phyloP scores from a whole-genome alignment of 2,113 vertebrate species.

The Panthera leo region DNA sequence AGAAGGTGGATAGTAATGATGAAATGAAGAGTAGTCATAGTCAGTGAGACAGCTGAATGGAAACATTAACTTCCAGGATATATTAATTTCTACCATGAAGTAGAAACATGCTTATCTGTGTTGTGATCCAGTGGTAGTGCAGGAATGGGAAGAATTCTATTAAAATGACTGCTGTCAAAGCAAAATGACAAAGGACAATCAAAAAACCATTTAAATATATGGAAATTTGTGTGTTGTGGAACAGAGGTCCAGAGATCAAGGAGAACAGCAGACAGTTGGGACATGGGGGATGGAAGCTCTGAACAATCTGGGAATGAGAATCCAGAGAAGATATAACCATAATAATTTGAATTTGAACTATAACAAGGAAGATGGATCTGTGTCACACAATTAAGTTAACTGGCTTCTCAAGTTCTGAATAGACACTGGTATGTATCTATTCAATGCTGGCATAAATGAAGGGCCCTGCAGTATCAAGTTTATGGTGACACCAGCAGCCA shows the following conservation, averaged over 20 bases:
- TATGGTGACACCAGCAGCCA: background rate
- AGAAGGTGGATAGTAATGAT: background rate
- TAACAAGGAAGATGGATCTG: background rate
- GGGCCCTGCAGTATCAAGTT: background rate
- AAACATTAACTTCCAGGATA: background rate
- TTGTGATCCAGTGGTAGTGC: background rate
- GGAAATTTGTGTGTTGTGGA: background rate
- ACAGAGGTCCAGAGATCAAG: background rate
- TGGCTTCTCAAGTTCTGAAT: background rate
- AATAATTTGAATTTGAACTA: background rate
- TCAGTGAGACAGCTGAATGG: background rate
- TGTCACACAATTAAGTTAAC: background rate
- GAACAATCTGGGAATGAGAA: background rate
- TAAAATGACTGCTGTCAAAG: background rate
- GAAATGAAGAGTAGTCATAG: background rate
- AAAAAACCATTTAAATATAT: background rate
- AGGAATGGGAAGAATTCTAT: background rate
- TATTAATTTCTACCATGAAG: background rate
- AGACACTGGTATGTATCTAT: background rate
- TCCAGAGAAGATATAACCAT: background rate
- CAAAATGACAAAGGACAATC: background rate
- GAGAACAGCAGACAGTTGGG: background rate
- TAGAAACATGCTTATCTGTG: background rate
- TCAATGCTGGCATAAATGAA: background rate
- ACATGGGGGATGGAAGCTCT: background rate